Evolutionary conservation across 1,140 invertebrate species (phyloP).

Genomic region (Parapsyche elsis): DNA sequence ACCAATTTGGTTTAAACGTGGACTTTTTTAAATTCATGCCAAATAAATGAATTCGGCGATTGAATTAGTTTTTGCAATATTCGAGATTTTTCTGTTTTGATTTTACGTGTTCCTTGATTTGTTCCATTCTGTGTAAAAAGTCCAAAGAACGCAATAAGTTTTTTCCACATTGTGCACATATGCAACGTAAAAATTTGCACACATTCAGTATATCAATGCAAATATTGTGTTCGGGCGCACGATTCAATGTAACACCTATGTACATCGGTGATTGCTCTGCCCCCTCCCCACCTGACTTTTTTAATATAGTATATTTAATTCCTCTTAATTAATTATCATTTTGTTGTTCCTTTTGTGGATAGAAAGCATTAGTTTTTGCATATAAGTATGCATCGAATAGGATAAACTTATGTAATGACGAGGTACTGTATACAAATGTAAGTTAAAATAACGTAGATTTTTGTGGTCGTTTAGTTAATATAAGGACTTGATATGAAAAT

Average conservation of each 20-base stretch:
- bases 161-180: too few relatives aligned
- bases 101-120: too few relatives aligned
- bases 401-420: slow-evolving; percentile 15
- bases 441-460: slow-evolving; percentile 49
- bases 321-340: slow-evolving; percentile 38
- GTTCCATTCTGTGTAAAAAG: too few relatives aligned
- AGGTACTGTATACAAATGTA: slow-evolving; percentile 49
- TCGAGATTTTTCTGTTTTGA: neutral
- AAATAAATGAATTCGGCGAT: slow-evolving; percentile 14
- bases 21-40: slow-evolving; percentile 36
- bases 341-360: slow-evolving; percentile 56
- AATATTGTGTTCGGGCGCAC: too few relatives aligned
- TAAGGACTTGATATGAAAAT: slow-evolving; percentile 50
- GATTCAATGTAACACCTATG: too few relatives aligned
- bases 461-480: slow-evolving; percentile 54
- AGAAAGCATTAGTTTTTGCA: slow-evolving; percentile 50
- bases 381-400: slow-evolving; percentile 54
- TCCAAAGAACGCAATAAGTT: too few relatives aligned
- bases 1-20: slow-evolving; percentile 21
- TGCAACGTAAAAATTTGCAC: too few relatives aligned
- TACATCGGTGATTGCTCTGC: too few relatives aligned
- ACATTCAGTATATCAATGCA: too few relatives aligned
- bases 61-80: neutral
- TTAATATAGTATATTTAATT: slow-evolving; percentile 25
- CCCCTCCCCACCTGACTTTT: too few relatives aligned